Evolutionary conservation across 1,140 invertebrate genomes (phyloP), one percentile per base, ranked within the genome.

Genomic region (Lordiphosa mommai): DNA sequence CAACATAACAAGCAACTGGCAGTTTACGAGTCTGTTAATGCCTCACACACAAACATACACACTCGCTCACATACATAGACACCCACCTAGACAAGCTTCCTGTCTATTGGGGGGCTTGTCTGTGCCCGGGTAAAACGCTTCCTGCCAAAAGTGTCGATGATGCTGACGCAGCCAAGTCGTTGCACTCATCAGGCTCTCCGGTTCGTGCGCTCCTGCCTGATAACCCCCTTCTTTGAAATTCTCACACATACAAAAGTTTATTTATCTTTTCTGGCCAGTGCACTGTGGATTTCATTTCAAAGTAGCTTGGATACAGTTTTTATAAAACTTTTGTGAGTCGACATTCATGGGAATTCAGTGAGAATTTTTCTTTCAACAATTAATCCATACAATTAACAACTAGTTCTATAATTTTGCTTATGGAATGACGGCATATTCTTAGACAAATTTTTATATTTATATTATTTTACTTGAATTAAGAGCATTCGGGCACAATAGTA

Each of bases 21-120:
- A 82, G 67, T 82, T 82, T 82, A 82, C 77, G 77, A 82, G 58
- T 84, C 72, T 82, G 77, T 82, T 82, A 82, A 82, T 82, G 77
- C 65, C 63, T 77, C 56, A 37, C 36, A 43, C 55, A 56, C 53
- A 56, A n/a, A 59, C 44, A 60, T 10, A 60, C 17, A 58, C 20
- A 52, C 13, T 52, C 13, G 16, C 2, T 30, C 13, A 38, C 17
- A 47, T 14, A 55, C 55, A 63, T 53, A 71, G 55, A 72, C 66
- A 61, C 17, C 43, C 61, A 70, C 55, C 76, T 73, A 82, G 76
- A 82, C 67, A 63, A 70, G 72, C 55, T 84, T 82, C 76, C 76
- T 82, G 76, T 73, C 60, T 72, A 66, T 56, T 73, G 73, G 44
- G 63, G 43, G 50, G 41, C 38, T 40, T 70, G 74, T 80, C 66